Evolutionary conservation across 2,888 invertebrate species (phyloP).

Genomic region (Tachina lurida): DNA sequence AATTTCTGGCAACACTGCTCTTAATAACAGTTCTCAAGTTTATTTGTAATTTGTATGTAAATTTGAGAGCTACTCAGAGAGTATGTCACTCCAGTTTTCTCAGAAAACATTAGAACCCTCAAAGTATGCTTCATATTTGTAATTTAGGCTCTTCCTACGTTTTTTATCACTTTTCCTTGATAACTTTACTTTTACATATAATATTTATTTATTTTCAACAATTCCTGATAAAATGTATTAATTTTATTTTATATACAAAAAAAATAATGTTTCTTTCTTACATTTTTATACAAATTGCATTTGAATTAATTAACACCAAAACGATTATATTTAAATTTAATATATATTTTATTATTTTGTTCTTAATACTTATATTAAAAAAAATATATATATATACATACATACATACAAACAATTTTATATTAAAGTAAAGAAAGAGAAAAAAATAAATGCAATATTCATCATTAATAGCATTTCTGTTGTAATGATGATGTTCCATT

Average conservation of each 20-base stretch:
- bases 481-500: conserved; percentile 16
- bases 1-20: too few relatives aligned
- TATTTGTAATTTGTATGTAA: too few relatives aligned
- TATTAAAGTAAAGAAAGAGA: not conserved
- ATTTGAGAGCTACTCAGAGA: too few relatives aligned
- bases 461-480: conserved; percentile 20
- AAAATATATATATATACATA: too few relatives aligned
- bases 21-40: too few relatives aligned
- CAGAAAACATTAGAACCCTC: not conserved
- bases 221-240: not conserved
- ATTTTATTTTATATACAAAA: not conserved
- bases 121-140: not conserved
- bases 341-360: conserved; percentile 6
- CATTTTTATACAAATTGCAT: conserved; percentile 30
- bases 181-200: conserved; percentile 13
- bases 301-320: conserved; percentile 65
- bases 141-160: not conserved
- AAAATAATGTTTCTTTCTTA: conserved; percentile 6
- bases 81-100: too few relatives aligned
- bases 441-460: conserved; percentile 32
- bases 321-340: conserved; percentile 44
- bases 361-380: conserved; percentile 1
- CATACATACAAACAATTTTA: not conserved
- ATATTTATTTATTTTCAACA: conserved; percentile 50
- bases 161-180: not conserved